Percentiles rank a stretch among this genome's conserved stretches.
These are phyloP conservation scores for Daubentonia madagascariensis DNA, from an alignment of 2,113 vertebrate genomes.

Conservation along the genomic window DNA sequence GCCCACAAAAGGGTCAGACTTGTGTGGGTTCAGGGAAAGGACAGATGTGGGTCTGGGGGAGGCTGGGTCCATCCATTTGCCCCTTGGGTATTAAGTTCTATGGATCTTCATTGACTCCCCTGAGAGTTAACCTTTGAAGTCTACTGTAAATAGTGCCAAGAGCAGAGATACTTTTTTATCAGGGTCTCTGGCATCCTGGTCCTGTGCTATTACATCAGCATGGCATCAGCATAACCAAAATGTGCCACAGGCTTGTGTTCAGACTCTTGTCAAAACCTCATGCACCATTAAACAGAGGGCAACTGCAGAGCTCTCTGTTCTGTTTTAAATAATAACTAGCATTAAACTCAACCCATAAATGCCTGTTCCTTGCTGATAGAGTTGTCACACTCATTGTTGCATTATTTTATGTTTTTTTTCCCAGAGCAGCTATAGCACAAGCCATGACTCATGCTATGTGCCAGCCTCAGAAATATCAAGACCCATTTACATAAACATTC, in stretches of 20 bases:
- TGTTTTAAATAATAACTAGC: constrained; percentile 25
- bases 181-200: neutral
- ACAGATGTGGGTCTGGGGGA: fast-evolving
- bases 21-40: neutral
- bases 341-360: constrained; percentile 27
- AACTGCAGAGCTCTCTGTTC: neutral
- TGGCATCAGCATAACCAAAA: neutral
- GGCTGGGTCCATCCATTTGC: neutral
- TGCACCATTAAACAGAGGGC: neutral
- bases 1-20: neutral
- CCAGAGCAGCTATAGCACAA: constrained; percentile 45
- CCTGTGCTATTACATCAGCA: neutral
- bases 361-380: constrained; percentile 43
- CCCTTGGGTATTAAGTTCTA: neutral
- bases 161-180: neutral
- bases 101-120: neutral
- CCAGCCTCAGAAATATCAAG: constrained; percentile 66
- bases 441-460: constrained; percentile 69
- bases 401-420: neutral
- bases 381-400: neutral
- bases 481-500: constrained; percentile 72
- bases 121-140: neutral
- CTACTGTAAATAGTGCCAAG: neutral
- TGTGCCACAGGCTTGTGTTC: neutral
- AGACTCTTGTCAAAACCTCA: neutral